Evolutionary conservation across 2,797 vertebrate genomes (phyloP), one percentile per base, ranked within the genome.

Genomic region (Phyllotis vaccarum): DNA sequence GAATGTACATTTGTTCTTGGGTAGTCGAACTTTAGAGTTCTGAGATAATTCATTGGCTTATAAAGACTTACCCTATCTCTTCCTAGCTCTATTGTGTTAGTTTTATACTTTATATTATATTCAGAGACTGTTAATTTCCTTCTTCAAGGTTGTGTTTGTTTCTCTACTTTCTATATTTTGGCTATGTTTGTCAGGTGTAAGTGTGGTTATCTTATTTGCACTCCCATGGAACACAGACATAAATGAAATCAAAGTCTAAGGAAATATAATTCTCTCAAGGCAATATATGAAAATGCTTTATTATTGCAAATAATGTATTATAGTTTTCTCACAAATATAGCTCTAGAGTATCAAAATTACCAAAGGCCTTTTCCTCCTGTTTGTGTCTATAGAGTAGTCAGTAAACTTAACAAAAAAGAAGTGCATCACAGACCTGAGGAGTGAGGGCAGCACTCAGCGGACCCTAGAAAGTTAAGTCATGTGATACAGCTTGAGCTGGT

Each of bases 161-260:
- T 89, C 54, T 52, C n/a, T 89, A 82, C 62, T 80, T 92, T 19
- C 37, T 81, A 37, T 81, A 64, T 64, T 46, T 74, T 86, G 72
- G 31, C 72, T 88, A 40, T 66, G 27, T 54, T 93, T 27, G 72
- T 11, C 24, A 74, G 1, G 29, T 49, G 5, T 21, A n/a, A n/a
- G n/a, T 21, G 27, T 79, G 1, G 34, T 60, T 60, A 75, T 66
- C 91, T 93, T 70, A 88, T 70, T 82, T 91, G 88, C 49, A 72
- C 60, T 37, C 66, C 91, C 43, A 74, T 3, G 2, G 56, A 83
- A 66, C 2, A 34, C 31, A 24, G 72, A 66, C 56, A 94, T 14
- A 52, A 62, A 4, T 89, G 79, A 95, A 74, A 96, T 92, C 22
- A 94, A 89, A 87, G 96, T 93, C 52, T 31, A 14, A 93, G 16